These are phyloP conservation scores for Alsophila aescularia DNA, from an alignment of 2,888 invertebrate genomes.

Conservation along the genomic window DNA sequence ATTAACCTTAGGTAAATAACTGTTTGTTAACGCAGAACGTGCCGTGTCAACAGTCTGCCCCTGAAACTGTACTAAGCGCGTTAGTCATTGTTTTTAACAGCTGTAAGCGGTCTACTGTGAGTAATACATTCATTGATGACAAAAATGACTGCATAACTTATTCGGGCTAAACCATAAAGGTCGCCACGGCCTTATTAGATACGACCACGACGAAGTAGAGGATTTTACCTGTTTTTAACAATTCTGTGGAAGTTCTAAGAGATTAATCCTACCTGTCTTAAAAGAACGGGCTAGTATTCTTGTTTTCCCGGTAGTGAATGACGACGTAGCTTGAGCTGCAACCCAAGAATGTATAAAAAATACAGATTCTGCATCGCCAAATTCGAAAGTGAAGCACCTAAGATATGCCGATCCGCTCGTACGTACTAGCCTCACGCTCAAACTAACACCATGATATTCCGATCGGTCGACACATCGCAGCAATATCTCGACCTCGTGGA, in stretches of 20 bases:
- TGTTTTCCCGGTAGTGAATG: too few species aligned
- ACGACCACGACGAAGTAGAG: background rate
- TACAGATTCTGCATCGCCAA: too few species aligned
- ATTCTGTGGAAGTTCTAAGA: background rate
- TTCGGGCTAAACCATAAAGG: conserved; percentile 1
- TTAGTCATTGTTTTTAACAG: conserved; percentile 46
- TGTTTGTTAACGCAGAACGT: conserved; percentile 33
- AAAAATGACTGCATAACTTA: background rate
- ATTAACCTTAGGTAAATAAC: conserved; percentile 46
- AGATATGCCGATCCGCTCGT: too few species aligned
- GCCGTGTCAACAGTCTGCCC: conserved; percentile 41
- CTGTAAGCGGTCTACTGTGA: conserved; percentile 29
- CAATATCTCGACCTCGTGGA: too few species aligned
- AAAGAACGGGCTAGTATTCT: too few species aligned
- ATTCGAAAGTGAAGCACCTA: too few species aligned
- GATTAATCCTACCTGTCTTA: too few species aligned
- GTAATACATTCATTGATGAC: conserved; percentile 14
- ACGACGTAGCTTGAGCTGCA: too few species aligned
- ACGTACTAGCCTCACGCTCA: too few species aligned
- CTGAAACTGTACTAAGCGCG: conserved; percentile 41
- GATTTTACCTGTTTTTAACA: conserved; percentile 18
- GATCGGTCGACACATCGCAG: too few species aligned
- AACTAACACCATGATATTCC: too few species aligned
- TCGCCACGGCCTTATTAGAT: background rate
- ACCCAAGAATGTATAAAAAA: too few species aligned